phyloP scores from a whole-genome alignment of 2,797 vertebrate species.

The Alcedo quadribrachys region DNA sequence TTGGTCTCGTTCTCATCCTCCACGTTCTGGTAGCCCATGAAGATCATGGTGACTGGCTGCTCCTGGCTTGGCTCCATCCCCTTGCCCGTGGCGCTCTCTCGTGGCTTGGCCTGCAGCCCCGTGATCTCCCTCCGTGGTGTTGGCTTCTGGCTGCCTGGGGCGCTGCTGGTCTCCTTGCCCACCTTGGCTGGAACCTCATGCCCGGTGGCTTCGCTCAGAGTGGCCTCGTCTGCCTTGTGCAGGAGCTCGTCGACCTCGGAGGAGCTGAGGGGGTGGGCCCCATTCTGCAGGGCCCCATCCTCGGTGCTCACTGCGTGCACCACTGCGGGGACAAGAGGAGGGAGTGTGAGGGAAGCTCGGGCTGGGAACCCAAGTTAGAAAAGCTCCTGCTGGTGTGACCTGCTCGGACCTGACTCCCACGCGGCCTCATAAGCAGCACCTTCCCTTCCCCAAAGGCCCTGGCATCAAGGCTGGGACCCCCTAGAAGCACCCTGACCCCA shows the following conservation, averaged over 20 bases:
- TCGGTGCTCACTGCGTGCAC: slow-evolving; percentile 89
- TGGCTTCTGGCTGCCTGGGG: slow-evolving; percentile 50
- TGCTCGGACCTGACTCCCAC: rapidly evolving
- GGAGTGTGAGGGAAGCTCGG: neutral
- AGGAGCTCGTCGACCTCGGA: slow-evolving; percentile 93
- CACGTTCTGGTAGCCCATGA: slow-evolving; percentile 95
- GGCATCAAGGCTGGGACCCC: no score
- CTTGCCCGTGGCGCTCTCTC: slow-evolving; percentile 72
- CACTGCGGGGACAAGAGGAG: slow-evolving; percentile 76
- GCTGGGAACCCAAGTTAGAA: neutral
- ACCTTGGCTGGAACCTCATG: neutral
- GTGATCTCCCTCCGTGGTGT: slow-evolving; percentile 86
- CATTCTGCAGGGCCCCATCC: slow-evolving; percentile 79
- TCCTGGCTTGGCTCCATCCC: slow-evolving; percentile 80
- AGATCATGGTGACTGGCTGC: slow-evolving; percentile 94
- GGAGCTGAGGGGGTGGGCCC: slow-evolving; percentile 87
- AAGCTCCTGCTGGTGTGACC: neutral
- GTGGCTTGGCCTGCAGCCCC: slow-evolving; percentile 79
- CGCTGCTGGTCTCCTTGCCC: neutral
- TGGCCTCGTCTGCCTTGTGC: slow-evolving; percentile 89
- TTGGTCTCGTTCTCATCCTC: slow-evolving; percentile 91
- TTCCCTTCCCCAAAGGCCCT: neutral
- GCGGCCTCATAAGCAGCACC: rapidly evolving
- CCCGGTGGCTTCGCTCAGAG: slow-evolving; percentile 70
- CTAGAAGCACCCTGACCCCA: neutral